These are phyloP conservation scores for Gallinago jamesoni DNA, from an alignment of 2,113 vertebrate species.

Conservation along the genomic window DNA sequence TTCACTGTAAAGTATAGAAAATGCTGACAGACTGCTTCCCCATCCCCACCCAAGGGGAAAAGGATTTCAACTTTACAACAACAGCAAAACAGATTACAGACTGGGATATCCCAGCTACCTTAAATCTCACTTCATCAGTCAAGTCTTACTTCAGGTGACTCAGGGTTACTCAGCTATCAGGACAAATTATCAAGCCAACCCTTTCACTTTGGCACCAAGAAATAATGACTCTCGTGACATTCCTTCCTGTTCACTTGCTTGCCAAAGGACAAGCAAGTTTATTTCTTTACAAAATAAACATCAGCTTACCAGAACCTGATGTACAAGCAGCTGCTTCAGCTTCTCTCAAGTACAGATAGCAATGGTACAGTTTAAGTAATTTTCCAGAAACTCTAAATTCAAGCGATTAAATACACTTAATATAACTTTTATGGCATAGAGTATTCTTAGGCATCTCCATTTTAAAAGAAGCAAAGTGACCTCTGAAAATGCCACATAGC, in stretches of 20 bases:
- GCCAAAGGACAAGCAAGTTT: background rate
- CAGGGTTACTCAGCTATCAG: slow-evolving; percentile 47
- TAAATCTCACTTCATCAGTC: background rate
- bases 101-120: slow-evolving; percentile 31
- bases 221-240: slow-evolving; percentile 19
- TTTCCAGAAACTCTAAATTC: background rate
- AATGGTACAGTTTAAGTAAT: background rate
- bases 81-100: background rate
- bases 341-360: background rate
- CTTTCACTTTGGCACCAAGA: slow-evolving; percentile 56
- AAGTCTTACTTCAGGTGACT: background rate
- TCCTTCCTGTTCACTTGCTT: slow-evolving; percentile 13
- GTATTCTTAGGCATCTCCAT: background rate
- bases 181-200: slow-evolving; percentile 41
- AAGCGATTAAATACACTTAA: background rate
- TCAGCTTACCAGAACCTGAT: background rate
- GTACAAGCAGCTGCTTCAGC: background rate
- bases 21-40: slow-evolving; percentile 18
- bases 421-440: background rate
- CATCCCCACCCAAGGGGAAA: background rate
- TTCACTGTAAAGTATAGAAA: background rate
- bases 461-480: background rate
- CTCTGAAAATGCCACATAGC: background rate
- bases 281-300: background rate
- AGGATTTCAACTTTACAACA: background rate